A percentile compares a stretch with the other conserved stretches of the same genome.
phyloP scores from a whole-genome alignment of 2,797 vertebrate species.

The Huso huso region DNA sequence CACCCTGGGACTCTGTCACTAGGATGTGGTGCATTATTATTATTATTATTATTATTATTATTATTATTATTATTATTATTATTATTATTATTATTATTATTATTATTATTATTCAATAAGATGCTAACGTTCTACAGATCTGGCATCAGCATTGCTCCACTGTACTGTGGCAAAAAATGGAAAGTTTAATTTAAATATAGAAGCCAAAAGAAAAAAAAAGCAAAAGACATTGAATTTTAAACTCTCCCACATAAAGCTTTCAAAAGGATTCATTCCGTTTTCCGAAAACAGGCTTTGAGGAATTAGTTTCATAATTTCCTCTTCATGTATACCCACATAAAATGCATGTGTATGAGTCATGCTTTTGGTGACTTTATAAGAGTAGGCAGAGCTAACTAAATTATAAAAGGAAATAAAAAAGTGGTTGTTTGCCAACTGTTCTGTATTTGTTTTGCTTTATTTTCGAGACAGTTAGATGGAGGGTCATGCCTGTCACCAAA shows the following conservation, averaged over 20 bases:
- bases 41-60: too few species aligned
- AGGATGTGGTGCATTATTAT: constrained; percentile 5
- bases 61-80: too few species aligned
- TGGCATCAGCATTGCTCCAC: constrained; percentile 8
- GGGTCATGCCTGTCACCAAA: neutral
- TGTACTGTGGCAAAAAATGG: neutral
- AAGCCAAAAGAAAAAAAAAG: neutral
- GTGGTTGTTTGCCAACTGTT: neutral
- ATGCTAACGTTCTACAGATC: constrained; percentile 8
- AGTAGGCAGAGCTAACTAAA: neutral
- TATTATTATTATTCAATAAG: neutral
- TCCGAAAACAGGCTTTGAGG: constrained; percentile 12
- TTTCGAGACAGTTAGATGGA: neutral
- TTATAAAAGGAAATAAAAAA: neutral
- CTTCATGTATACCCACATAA: constrained; percentile 17
- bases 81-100: too few species aligned
- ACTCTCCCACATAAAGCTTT: neutral
- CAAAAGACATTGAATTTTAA: neutral
- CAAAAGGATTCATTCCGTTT: neutral
- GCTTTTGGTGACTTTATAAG: constrained; percentile 14
- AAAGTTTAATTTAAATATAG: neutral
- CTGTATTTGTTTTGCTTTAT: neutral
- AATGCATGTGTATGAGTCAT: constrained; percentile 14
- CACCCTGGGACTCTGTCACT: neutral
- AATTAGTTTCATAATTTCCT: constrained; percentile 18